These are phyloP conservation scores for Baronia brevicornis DNA, from an alignment of 2,888 invertebrate genomes.

Conservation along the genomic window DNA sequence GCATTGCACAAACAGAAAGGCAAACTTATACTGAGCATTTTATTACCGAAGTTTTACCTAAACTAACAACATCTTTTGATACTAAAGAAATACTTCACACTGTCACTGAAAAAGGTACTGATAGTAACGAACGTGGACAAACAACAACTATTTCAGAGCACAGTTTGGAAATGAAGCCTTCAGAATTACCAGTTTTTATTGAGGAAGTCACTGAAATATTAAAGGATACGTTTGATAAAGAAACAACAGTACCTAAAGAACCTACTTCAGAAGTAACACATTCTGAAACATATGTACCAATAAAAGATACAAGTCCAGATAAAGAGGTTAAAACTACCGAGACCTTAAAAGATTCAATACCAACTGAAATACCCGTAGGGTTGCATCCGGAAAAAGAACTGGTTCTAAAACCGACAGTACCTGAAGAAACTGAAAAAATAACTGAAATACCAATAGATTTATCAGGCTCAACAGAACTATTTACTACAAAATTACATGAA, in stretches of 20 bases:
- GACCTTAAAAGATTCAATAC: slow-evolving; percentile 5
- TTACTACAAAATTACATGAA: too few relatives aligned
- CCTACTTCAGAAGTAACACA: slow-evolving; percentile 13
- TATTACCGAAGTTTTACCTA: too few relatives aligned
- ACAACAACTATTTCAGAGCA: slow-evolving; percentile 4
- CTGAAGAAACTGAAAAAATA: slow-evolving; percentile 8
- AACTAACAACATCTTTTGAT: too few relatives aligned
- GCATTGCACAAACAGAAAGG: too few relatives aligned
- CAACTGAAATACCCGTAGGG: not conserved
- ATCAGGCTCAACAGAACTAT: too few relatives aligned
- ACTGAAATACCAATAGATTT: slow-evolving; percentile 5
- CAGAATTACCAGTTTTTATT: slow-evolving; percentile 2
- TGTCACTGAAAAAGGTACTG: slow-evolving; percentile 9
- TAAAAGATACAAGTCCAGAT: slow-evolving; percentile 9
- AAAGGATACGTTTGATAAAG: too few relatives aligned
- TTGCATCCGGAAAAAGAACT: too few relatives aligned
- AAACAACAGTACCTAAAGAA: too few relatives aligned
- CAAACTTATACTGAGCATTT: too few relatives aligned
- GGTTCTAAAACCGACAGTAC: slow-evolving; percentile 10
- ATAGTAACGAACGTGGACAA: slow-evolving; percentile 5
- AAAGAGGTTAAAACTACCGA: slow-evolving; percentile 9
- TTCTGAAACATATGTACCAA: slow-evolving; percentile 7
- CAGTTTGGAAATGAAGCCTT: slow-evolving; percentile 3
- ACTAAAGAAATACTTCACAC: slow-evolving; percentile 10
- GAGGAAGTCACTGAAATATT: too few relatives aligned